A percentile compares a stretch with the other conserved stretches of the same genome.
phyloP scores from a whole-genome alignment of 2,888 invertebrate species.

The Temnothorax unifasciatus region DNA sequence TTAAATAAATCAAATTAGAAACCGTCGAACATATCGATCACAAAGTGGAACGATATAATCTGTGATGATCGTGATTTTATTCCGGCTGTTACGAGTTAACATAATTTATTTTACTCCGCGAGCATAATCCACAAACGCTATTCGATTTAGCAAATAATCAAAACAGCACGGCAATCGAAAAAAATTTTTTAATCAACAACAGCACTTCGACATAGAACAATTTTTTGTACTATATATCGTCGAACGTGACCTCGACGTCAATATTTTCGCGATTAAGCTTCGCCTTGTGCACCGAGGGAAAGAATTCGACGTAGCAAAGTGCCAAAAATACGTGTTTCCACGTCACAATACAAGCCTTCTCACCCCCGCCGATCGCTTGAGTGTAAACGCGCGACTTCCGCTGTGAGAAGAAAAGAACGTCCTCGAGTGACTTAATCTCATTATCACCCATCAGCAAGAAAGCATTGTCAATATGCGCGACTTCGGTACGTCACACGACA shows the following conservation, averaged over 20 bases:
- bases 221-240: slow-evolving; percentile 25
- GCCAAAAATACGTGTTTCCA: slow-evolving; percentile 31
- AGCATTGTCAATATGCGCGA: not conserved
- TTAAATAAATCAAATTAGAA: not conserved
- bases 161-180: slow-evolving; percentile 3
- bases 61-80: slow-evolving; percentile 18
- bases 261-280: slow-evolving; percentile 16
- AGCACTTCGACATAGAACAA: not conserved
- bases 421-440: slow-evolving; percentile 32
- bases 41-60: not conserved
- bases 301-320: slow-evolving; percentile 32
- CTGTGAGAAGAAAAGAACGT: not conserved
- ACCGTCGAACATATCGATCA: not conserved
- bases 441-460: not conserved
- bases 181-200: slow-evolving; percentile 23
- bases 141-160: slow-evolving; percentile 26
- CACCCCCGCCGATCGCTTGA: not conserved
- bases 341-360: slow-evolving; percentile 7
- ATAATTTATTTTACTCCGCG: not conserved
- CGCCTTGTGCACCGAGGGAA: not conserved
- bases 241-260: slow-evolving; percentile 6
- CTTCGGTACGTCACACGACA: not conserved
- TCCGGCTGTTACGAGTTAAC: not conserved
- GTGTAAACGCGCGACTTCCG: slow-evolving; percentile 18
- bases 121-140: not conserved